Percentiles rank a stretch among this genome's conserved stretches.
phyloP scores from a whole-genome alignment of 1,140 invertebrate species.

The Caenorhabditis latens region DNA sequence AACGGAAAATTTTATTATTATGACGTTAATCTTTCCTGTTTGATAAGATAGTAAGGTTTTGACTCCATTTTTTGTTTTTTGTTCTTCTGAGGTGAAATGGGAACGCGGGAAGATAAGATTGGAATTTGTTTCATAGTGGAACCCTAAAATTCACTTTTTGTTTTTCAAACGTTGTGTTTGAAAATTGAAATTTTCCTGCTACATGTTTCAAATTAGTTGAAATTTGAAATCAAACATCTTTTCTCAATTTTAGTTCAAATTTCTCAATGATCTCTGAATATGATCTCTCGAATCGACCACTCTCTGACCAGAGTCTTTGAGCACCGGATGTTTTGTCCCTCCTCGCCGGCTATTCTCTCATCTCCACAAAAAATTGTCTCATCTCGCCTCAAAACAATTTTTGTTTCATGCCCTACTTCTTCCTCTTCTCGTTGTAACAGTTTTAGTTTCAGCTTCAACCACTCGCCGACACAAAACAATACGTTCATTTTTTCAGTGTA shows the following conservation, averaged over 20 bases:
- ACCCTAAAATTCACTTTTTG: neutral
- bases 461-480: conserved; percentile 28
- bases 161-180: neutral
- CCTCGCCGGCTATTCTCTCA: neutral
- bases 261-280: conserved; percentile 37
- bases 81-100: neutral
- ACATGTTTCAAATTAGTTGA: conserved; percentile 12
- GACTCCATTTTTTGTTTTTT: neutral
- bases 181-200: too few species aligned
- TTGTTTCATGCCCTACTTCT: neutral
- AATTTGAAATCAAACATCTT: conserved; percentile 31
- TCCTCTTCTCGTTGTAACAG: conserved; percentile 8
- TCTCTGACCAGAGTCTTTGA: conserved; percentile 33
- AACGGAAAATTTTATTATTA: neutral
- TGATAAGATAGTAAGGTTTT: conserved; percentile 22
- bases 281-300: conserved; percentile 25
- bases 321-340: neutral
- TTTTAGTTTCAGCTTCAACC: conserved; percentile 22
- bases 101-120: neutral
- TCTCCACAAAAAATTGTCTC: neutral
- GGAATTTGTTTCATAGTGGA: neutral
- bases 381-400: conserved; percentile 16
- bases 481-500: conserved; percentile 42
- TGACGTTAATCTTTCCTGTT: neutral
- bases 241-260: conserved; percentile 14